Conservation (phyloP, 2,113 vertebrate species). For the Equus przewalskii region DNA sequence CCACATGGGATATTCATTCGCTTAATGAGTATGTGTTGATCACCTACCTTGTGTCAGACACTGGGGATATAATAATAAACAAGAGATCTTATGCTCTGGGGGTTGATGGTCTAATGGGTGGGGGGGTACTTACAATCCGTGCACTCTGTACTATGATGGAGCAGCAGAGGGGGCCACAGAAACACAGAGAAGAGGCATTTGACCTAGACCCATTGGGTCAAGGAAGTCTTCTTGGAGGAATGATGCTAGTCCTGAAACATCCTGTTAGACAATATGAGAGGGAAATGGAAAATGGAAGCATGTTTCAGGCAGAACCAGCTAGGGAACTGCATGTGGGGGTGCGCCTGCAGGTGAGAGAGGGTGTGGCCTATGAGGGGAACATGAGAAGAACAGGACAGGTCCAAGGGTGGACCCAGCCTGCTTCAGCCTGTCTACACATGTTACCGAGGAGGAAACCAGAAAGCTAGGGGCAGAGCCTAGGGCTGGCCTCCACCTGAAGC, state of each 20-base stretch:
- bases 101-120: not conserved
- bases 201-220: not conserved
- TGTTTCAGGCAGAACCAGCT: not conserved
- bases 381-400: not conserved
- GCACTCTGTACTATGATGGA: not conserved
- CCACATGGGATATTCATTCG: not conserved
- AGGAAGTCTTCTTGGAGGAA: not conserved
- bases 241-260: not conserved
- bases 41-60: not conserved
- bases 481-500: not conserved
- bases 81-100: not conserved
- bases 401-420: not conserved
- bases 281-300: not conserved
- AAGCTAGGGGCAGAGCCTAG: not conserved
- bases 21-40: not conserved
- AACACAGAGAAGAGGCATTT: not conserved
- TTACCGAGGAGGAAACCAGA: not conserved
- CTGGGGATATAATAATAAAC: not conserved
- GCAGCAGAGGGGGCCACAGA: not conserved
- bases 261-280: not conserved
- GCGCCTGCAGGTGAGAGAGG: not conserved
- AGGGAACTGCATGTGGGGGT: not conserved
- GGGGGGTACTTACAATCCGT: not conserved
- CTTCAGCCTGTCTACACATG: not conserved
- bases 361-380: not conserved